Evolutionary conservation across 2,888 invertebrate genomes (phyloP).

Genomic region (Smittia sp.): DNA sequence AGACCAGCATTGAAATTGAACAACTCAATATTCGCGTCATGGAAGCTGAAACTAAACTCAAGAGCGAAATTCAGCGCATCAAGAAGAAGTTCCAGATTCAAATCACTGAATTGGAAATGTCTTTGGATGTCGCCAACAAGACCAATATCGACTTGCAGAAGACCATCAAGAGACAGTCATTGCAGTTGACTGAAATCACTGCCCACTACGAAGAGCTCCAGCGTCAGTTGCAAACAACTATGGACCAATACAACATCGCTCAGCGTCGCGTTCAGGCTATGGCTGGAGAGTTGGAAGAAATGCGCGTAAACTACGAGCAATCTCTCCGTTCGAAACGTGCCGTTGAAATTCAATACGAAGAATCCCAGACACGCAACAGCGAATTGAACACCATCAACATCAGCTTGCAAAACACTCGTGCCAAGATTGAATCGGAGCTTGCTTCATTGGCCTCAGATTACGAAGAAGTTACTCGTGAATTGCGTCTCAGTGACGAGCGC

Average conservation of each 20-base stretch:
- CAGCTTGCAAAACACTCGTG: conserved; percentile 88
- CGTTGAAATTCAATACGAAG: conserved; percentile 87
- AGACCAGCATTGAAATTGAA: conserved; percentile 97
- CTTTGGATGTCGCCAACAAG: conserved; percentile 96
- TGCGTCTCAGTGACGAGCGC: conserved; percentile 90
- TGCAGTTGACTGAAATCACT: conserved; percentile 87
- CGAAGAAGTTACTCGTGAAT: conserved; percentile 95
- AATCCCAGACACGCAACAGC: conserved; percentile 86
- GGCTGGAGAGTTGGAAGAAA: conserved; percentile 94
- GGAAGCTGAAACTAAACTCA: conserved; percentile 93
- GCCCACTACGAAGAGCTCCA: conserved; percentile 95
- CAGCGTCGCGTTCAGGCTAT: conserved; percentile 88
- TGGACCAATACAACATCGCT: conserved; percentile 88
- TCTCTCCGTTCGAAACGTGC: conserved; percentile 88
- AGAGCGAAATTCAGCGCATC: conserved; percentile 93
- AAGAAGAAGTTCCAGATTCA: conserved; percentile 99
- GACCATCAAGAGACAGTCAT: conserved; percentile 95
- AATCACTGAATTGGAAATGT: conserved; percentile 94
- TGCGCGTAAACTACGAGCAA: conserved; percentile 88
- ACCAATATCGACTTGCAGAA: conserved; percentile 96
- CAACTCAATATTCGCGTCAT: conserved; percentile 91
- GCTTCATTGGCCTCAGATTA: conserved; percentile 89
- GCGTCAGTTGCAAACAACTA: conserved; percentile 90
- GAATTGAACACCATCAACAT: conserved; percentile 94
- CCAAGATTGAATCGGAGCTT: conserved; percentile 93